Base-by-base conservation (phyloP, 1,140 invertebrate species). In the Hesperophylax magnus region DNA sequence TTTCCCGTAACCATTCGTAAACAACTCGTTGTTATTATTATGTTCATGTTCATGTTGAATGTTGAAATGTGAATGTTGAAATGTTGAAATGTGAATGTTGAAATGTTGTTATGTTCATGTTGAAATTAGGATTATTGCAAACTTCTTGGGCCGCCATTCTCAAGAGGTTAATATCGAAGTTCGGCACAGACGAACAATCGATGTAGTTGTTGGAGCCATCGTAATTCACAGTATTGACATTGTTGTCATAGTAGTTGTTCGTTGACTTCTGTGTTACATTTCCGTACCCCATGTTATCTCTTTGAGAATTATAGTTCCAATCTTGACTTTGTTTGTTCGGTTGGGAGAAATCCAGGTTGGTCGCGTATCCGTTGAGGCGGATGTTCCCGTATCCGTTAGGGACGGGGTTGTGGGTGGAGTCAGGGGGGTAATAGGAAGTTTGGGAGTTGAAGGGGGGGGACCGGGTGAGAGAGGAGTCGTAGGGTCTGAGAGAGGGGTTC, bases 141-240 rank as follows among this genome's bases (percentile, higher is more conserved):
- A 90, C 88, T 81, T 90, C 88, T 84, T 90, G 88, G 20, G 89
- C 87, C 0, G 89, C 89, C 14, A 90, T 80, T 80, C 88, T 86
- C 27, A 90, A 84, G 18, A 90, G 81, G 67, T 90, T 90, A 0
- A 90, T 80, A 63, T 90, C 88, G 84, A 88, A 75, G 53, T 75
- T 75, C 5, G 54, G 52, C 24, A 18, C 27, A 5, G 54, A 56
- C 1, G 52, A 18, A 31, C 27, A 56, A 18, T 75, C 71, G 22
- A n/a, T n/a, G 27, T 31, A 75, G 52, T 72, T 72, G 39, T 34
- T 52, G 22, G 3, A 77, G 6, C 61, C 3, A 53, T 81, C 77
- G 47, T 58, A 83, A 47, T 75, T 76, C 31, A 81, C 24, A 0
- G 27, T 34, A 22, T 72, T 63, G n/a, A 77, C 56, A 69, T 83